These are phyloP conservation scores for Trichechus manatus DNA, from an alignment of 2,113 vertebrate species.

Conservation along the genomic window DNA sequence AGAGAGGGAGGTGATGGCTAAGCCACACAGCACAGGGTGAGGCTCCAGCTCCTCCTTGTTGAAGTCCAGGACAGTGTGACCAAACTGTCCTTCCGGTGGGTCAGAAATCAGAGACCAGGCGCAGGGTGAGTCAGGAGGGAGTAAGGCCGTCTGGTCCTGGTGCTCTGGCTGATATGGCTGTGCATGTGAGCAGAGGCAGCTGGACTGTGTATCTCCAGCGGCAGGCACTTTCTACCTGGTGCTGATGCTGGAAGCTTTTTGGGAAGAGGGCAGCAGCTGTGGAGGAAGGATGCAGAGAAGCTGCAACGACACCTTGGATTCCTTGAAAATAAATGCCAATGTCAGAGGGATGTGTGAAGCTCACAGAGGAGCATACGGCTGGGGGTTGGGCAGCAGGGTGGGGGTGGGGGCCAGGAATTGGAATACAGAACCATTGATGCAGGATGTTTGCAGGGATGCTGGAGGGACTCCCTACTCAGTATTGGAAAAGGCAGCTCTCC, in stretches of 20 bases:
- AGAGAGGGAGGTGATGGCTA: neutral
- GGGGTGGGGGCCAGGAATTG: neutral
- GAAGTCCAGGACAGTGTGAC: neutral
- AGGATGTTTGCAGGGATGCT: neutral
- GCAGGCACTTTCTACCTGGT: neutral
- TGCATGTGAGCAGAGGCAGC: neutral
- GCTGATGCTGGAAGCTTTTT: neutral
- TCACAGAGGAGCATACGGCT: neutral
- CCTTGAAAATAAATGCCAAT: constrained; percentile 56
- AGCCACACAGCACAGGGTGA: neutral
- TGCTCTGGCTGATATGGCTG: no score
- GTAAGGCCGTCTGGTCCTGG: neutral
- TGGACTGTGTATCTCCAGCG: neutral
- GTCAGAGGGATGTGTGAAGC: neutral
- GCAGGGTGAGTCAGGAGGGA: no score
- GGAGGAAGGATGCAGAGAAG: constrained; percentile 22
- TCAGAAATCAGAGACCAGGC: neutral
- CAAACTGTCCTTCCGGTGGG: neutral
- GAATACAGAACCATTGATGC: neutral
- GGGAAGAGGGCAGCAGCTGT: neutral
- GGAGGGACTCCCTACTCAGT: neutral
- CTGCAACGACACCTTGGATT: neutral
- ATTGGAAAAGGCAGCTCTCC: neutral
- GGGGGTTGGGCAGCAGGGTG: neutral
- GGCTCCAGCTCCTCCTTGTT: neutral